These are phyloP conservation scores for Epizoanthus stellaris DNA, from an alignment of 92 coral and sea anemone genomes.

Conservation along the genomic window DNA sequence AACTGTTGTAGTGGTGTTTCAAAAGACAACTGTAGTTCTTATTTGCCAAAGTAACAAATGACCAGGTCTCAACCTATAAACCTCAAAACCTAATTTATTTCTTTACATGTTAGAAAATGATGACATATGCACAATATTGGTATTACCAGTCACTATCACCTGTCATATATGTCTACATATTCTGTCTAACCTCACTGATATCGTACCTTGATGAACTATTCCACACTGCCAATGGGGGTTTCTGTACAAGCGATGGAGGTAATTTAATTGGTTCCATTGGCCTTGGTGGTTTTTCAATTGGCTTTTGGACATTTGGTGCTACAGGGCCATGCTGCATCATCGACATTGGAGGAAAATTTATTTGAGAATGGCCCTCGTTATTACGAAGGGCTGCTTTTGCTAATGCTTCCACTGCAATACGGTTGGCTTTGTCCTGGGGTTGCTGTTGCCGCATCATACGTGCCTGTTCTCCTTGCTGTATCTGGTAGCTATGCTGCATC, in stretches of 20 bases:
- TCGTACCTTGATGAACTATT: constrained; percentile 85
- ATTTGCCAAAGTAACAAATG: too few species aligned
- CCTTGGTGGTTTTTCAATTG: constrained; percentile 65
- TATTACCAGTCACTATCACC: background rate
- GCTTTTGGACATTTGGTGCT: constrained; percentile 52
- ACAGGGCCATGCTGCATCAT: constrained; percentile 49
- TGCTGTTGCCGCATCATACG: constrained; percentile 79
- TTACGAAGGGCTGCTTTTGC: constrained; percentile 95
- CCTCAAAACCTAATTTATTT: background rate
- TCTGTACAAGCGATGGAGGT: constrained; percentile 91
- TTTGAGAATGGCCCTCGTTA: constrained; percentile 60
- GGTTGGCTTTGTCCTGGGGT: constrained; percentile 96
- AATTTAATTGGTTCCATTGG: constrained; percentile 84
- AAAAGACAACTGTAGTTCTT: too few species aligned
- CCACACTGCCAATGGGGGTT: constrained; percentile 76
- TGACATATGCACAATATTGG: background rate
- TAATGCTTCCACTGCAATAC: constrained; percentile 98
- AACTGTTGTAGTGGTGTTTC: too few species aligned
- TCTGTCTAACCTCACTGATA: background rate
- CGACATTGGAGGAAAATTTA: constrained; percentile 80
- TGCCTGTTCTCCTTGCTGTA: constrained; percentile 79
- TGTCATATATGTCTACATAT: background rate
- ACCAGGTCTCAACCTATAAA: too few species aligned
- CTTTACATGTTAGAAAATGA: background rate
- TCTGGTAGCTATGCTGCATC: constrained; percentile 80